phyloP scores from a whole-genome alignment of 2,113 vertebrate species.

The Anolis sagrei region DNA sequence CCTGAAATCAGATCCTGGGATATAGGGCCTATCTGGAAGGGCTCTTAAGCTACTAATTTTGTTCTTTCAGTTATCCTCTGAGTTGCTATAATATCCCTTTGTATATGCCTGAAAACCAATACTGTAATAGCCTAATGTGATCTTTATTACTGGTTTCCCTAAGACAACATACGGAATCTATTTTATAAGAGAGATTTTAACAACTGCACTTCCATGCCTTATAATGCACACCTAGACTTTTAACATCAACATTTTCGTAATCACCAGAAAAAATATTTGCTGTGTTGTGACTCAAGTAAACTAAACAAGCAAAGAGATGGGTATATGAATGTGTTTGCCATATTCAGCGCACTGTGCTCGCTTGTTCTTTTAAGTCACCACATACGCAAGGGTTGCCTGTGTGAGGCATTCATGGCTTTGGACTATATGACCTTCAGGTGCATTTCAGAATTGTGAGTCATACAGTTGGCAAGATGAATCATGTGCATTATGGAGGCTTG shows the following conservation, averaged over 20 bases:
- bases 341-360: too few species aligned
- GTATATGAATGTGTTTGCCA: not conserved
- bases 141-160: not conserved
- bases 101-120: too few species aligned
- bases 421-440: conserved; percentile 9
- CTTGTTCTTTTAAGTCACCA: not conserved
- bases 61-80: too few species aligned
- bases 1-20: too few species aligned
- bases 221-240: not conserved
- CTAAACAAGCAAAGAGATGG: not conserved
- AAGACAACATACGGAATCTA: not conserved
- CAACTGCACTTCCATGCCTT: too few species aligned
- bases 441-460: conserved; percentile 24
- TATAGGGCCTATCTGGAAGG: too few species aligned
- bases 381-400: too few species aligned
- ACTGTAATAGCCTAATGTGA: not conserved
- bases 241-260: not conserved
- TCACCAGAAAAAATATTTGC: not conserved
- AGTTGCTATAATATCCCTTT: too few species aligned
- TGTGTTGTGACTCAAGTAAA: not conserved
- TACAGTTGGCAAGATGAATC: conserved; percentile 26
- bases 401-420: not conserved
- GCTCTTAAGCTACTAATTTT: too few species aligned
- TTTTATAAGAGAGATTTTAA: not conserved
- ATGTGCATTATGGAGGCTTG: not conserved